These are phyloP conservation scores for Neodiprion pinetum DNA, from an alignment of 1,140 invertebrate genomes.

Conservation along the genomic window DNA sequence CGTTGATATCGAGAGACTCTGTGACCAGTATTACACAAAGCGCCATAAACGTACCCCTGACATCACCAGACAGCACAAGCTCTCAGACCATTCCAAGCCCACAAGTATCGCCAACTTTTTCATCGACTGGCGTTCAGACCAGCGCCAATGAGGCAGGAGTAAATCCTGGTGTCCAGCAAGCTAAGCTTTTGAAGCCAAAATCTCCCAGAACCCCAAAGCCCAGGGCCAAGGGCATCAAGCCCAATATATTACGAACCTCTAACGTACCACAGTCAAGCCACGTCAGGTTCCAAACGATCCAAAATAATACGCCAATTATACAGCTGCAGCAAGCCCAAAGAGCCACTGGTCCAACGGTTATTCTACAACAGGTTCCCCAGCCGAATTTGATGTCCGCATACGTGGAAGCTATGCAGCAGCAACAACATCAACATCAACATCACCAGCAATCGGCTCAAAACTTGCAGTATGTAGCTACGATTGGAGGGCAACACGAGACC, in stretches of 20 bases:
- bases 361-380: slow-evolving; percentile 71
- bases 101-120: slow-evolving; percentile 38
- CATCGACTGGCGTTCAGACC: slow-evolving; percentile 33
- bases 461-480: slow-evolving; percentile 75
- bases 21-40: slow-evolving; percentile 21
- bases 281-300: slow-evolving; percentile 46
- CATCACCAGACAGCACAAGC: slow-evolving; percentile 36
- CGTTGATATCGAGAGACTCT: slow-evolving; percentile 35
- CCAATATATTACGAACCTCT: slow-evolving; percentile 43
- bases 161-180: slow-evolving; percentile 36
- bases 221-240: slow-evolving; percentile 44
- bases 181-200: slow-evolving; percentile 44
- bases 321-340: slow-evolving; percentile 48
- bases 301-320: slow-evolving; percentile 48
- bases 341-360: slow-evolving; percentile 64
- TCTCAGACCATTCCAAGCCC: slow-evolving; percentile 40
- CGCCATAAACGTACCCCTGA: slow-evolving; percentile 32
- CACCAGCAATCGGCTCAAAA: slow-evolving; percentile 69
- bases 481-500: slow-evolving; percentile 63
- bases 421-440: too few species aligned
- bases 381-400: slow-evolving; percentile 72
- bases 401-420: slow-evolving; percentile 70
- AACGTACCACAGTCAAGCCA: slow-evolving; percentile 34
- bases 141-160: slow-evolving; percentile 22
- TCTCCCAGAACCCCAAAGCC: slow-evolving; percentile 44